These are phyloP conservation scores for Whitmania pigra DNA, from an alignment of 1,140 invertebrate genomes.

Conservation along the genomic window DNA sequence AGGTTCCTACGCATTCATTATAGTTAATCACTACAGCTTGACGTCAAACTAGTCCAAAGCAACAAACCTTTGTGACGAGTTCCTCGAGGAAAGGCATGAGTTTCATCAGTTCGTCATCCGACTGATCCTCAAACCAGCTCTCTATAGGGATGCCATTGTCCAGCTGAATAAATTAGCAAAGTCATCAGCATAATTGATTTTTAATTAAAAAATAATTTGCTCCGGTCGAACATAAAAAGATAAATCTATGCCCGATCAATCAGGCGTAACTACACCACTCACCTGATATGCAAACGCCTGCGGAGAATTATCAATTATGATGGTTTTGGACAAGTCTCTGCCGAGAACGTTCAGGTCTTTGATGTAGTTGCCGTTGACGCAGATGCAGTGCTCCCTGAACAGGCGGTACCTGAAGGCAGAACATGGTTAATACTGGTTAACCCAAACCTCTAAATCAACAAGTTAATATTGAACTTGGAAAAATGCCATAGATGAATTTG, in stretches of 20 bases:
- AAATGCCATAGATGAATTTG: background rate
- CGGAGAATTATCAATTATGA: slow-evolving; percentile 84
- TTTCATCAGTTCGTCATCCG: slow-evolving; percentile 79
- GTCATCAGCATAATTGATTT: too few relatives aligned
- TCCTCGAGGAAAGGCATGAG: slow-evolving; percentile 82
- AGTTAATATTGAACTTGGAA: background rate
- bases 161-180: slow-evolving; percentile 49
- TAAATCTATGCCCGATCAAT: background rate
- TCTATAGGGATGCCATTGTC: slow-evolving; percentile 95
- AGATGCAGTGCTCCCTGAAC: slow-evolving; percentile 87
- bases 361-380: slow-evolving; percentile 89
- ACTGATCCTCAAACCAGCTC: slow-evolving; percentile 86
- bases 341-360: slow-evolving; percentile 87
- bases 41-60: background rate
- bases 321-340: slow-evolving; percentile 75
- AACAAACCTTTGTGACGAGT: slow-evolving; percentile 48
- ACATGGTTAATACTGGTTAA: background rate
- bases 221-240: too few relatives aligned
- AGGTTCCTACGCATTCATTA: background rate
- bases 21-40: background rate
- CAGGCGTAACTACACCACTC: background rate
- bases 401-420: slow-evolving; percentile 53
- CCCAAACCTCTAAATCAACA: background rate
- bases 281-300: slow-evolving; percentile 82
- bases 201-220: too few relatives aligned